phyloP scores from a whole-genome alignment of 2,113 vertebrate genomes.

The Tringa solitaria region DNA sequence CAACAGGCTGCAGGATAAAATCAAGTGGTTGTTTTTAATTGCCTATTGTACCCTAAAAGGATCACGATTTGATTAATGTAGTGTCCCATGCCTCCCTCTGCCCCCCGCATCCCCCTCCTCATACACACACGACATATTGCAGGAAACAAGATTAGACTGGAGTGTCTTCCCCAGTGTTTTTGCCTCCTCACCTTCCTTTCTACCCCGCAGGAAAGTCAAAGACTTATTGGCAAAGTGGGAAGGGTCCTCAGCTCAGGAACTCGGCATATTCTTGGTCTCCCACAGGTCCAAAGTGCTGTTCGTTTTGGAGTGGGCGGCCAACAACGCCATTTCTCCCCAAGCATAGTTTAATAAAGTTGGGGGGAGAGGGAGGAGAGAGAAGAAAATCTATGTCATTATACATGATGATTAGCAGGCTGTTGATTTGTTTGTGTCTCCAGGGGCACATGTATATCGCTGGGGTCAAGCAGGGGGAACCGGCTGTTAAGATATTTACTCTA shows the following conservation, averaged over 20 bases:
- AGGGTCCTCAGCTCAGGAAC: not conserved
- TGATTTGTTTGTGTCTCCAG: not conserved
- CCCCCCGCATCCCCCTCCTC: not conserved
- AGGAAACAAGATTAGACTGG: not conserved
- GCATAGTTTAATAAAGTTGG: not conserved
- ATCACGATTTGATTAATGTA: not conserved
- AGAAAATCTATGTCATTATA: not conserved
- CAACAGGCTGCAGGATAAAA: conserved; percentile 9
- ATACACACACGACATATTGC: not conserved
- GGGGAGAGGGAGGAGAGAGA: not conserved
- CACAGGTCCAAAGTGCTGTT: not conserved
- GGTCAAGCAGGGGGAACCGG: not conserved
- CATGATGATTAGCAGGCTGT: not conserved
- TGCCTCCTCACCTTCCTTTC: not conserved
- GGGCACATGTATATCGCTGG: not conserved
- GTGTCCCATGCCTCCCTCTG: fast-evolving
- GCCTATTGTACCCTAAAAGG: not conserved
- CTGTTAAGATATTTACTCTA: not conserved
- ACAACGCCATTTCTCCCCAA: not conserved
- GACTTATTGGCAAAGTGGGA: not conserved
- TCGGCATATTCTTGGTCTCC: not conserved
- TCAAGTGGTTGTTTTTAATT: not conserved
- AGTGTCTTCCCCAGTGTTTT: not conserved
- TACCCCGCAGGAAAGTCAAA: not conserved
- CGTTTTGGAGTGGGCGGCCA: not conserved